phyloP scores from a whole-genome alignment of 1,140 invertebrate genomes.

The Drosophila bocqueti region DNA sequence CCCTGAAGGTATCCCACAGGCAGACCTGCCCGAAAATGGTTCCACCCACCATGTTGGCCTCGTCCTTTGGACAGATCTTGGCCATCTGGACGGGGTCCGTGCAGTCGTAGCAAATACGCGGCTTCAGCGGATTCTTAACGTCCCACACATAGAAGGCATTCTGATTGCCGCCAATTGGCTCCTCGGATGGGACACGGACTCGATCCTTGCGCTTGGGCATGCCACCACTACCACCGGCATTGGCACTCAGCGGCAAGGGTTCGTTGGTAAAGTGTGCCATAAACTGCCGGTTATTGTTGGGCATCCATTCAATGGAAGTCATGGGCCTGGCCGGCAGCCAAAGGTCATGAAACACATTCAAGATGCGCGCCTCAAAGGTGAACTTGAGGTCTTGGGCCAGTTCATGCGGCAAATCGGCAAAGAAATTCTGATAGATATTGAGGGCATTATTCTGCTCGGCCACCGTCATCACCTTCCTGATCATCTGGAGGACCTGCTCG shows the following conservation, averaged over 20 bases:
- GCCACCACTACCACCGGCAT: not conserved
- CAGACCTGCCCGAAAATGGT: constrained; percentile 92
- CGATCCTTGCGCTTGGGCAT: not conserved
- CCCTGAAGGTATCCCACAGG: constrained; percentile 90
- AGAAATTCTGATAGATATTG: constrained; percentile 95
- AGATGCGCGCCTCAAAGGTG: constrained; percentile 49
- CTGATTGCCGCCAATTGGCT: constrained; percentile 84
- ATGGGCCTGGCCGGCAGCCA: constrained; percentile 87
- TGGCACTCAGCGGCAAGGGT: not conserved
- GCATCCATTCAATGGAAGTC: constrained; percentile 93
- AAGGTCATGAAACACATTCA: constrained; percentile 74
- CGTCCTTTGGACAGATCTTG: constrained; percentile 94
- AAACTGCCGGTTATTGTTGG: constrained; percentile 89
- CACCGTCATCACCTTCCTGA: constrained; percentile 80
- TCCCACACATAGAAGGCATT: constrained; percentile 93
- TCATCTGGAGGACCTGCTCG: constrained; percentile 63
- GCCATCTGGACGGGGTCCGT: constrained; percentile 89
- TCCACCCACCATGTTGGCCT: constrained; percentile 92
- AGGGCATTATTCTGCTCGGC: constrained; percentile 95
- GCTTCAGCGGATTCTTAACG: constrained; percentile 93
- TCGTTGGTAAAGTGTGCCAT: constrained; percentile 90
- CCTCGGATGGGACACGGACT: constrained; percentile 29
- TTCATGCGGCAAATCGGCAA: constrained; percentile 86
- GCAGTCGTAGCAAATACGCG: constrained; percentile 89
- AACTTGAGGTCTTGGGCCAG: constrained; percentile 50